Evolutionary conservation across 2,113 vertebrate species (phyloP), one percentile per base, ranked within the genome.

Genomic region (Rhinolophus ferrumequinum): DNA sequence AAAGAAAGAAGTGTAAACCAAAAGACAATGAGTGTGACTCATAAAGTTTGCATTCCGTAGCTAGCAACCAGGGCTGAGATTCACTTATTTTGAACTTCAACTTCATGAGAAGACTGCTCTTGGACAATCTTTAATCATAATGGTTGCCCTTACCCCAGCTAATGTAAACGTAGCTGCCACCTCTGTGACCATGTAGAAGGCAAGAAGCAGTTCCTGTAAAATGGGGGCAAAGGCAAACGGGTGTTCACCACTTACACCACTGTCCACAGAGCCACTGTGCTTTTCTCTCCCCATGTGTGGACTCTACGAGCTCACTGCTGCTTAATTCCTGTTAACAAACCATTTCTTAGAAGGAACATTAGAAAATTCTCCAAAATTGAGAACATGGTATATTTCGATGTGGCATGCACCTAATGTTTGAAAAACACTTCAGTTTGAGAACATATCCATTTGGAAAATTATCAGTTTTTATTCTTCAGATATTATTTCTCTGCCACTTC

Each of bases 271-370:
- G 88, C 19, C n/a, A 41, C 66, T 16, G 7, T 9, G 16, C 16
- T 66, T 6, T 26, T 58, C 38, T 33, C 8, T 79, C 8, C 16
- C 19, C 26, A 1, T 0, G 4, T 7, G 0, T 30, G n/a, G 24
- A 38, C 22, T 3, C 60, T 3, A 0, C 1, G 11, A 62, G 24
- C 41, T 77, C 70, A 15, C 66, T 8, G 44, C 6, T 0, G 18
- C 64, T 60, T 80, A 15, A 7, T 9, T 69, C 52, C 56, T 82
- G 35, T 44, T n/a, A 26, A 54, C 28, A n/a, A 28, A 67, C 5
- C 0, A 0, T 6, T 8, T 56, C 80, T 89, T 50, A 38, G 62
- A 77, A 62, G n/a, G 41, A 85, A 58, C 7, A 0, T 10, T 22
- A 58, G 33, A 10, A 84, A 58, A 81, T 1, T 76, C 19, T 56